Evolutionary conservation across 2,888 invertebrate species (phyloP).

Genomic region (Ditylenchus weischeri): DNA sequence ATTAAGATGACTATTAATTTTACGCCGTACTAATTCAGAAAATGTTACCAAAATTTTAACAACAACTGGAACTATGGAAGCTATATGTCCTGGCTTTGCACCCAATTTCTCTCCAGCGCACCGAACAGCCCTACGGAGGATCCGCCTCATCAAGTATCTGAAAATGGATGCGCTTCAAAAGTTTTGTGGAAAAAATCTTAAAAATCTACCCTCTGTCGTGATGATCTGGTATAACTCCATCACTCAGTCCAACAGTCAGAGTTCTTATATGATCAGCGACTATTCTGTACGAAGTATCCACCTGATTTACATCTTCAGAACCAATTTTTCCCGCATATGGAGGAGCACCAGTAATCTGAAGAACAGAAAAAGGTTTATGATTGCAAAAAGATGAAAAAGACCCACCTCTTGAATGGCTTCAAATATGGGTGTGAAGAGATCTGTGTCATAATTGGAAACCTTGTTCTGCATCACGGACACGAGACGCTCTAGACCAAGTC

Average conservation of each 20-base stretch:
- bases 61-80: constrained; percentile 81
- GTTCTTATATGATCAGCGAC: constrained; percentile 87
- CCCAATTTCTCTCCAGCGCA: constrained; percentile 95
- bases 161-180: constrained; percentile 16
- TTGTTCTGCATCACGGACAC: constrained; percentile 90
- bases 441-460: constrained; percentile 92
- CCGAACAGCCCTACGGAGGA: constrained; percentile 87
- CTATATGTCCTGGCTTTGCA: constrained; percentile 90
- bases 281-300: constrained; percentile 78
- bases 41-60: constrained; percentile 69
- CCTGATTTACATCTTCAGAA: constrained; percentile 56
- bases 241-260: constrained; percentile 79
- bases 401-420: constrained; percentile 31
- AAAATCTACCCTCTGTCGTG: constrained; percentile 3
- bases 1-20: constrained; percentile 17
- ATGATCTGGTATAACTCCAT: constrained; percentile 65
- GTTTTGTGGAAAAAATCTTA: background rate
- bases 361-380: background rate
- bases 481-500: constrained; percentile 90
- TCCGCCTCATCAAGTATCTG: constrained; percentile 89
- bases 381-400: background rate
- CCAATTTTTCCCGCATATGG: constrained; percentile 16
- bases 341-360: constrained; percentile 10
- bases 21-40: background rate
- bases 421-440: constrained; percentile 76